Evolutionary conservation across 2,113 vertebrate genomes (phyloP), one percentile per base, ranked within the genome.

Genomic region (Limanda limanda): DNA sequence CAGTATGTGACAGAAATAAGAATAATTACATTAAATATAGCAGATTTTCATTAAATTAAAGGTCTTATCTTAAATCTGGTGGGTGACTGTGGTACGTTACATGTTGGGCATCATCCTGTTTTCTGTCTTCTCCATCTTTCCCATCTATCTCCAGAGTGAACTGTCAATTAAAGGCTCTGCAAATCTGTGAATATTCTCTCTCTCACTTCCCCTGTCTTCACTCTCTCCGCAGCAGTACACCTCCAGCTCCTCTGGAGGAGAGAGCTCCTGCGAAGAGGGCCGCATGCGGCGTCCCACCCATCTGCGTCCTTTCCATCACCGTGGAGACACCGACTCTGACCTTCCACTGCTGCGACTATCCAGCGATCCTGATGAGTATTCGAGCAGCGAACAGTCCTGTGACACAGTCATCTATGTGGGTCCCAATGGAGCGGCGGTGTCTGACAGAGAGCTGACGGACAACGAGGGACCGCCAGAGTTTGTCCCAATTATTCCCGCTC

Each of bases 341-440:
- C 95, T 97, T 23, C 95, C 97, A 0, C 68, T 97, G 70, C 89
- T 97, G 21, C 96, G 95, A 73, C 94, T 99, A 42, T 95, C 97
- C 87, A 98, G 95, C 13, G 98, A 99, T 69, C 97, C 96, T 0
- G 98, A 99, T 73, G 98, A 99, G 88, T 98, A 98, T 14, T 99
- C 97, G 47, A 99, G 98, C 94, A 99, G 98, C 0, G 98, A 99
- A 91, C 98, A 99, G 92, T 99, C 98, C 0, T 99, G 98, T 12
- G 98, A 99, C 90, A 99, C 98, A 0, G 98, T 99, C 74, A 99
- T 99, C 93, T 99, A 99, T 0, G 96, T 99, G 4, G 98, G 97
- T 12, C 97, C 98, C 0, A 97, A 97, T 0, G 98, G 98, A 73
- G 96, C 96, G 0, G 96, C 97, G 0, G 95, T 99, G 69, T 99